Conservation (phyloP, 2,113 vertebrate genomes). For the Engystomops pustulosus region DNA sequence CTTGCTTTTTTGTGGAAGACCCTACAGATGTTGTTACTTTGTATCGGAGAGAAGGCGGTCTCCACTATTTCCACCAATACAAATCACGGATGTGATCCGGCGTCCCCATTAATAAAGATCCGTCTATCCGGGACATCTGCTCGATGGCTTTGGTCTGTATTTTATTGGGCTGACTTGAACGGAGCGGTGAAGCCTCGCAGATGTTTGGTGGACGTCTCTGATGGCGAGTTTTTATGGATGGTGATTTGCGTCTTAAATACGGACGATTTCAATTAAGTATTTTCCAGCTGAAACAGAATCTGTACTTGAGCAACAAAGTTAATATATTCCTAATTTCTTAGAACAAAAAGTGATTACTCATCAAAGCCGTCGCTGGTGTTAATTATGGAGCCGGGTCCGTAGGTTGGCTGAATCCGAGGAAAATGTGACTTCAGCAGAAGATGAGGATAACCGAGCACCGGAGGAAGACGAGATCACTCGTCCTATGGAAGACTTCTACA, state of each 20-base stretch:
- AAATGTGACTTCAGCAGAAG: background rate
- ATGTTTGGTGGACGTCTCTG: constrained; percentile 45
- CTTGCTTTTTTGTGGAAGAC: too few relatives aligned
- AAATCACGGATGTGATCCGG: constrained; percentile 10
- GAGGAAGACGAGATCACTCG: background rate
- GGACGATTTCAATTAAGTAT: constrained; percentile 47
- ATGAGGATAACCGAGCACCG: too few relatives aligned
- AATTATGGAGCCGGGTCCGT: constrained; percentile 42
- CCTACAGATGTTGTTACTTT: too few relatives aligned
- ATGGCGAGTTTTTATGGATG: constrained; percentile 55
- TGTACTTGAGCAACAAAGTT: constrained; percentile 13
- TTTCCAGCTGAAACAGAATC: background rate
- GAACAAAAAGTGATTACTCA: constrained; percentile 48
- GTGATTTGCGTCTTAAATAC: constrained; percentile 46
- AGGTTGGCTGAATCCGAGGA: constrained; percentile 6
- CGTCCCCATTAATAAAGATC: constrained; percentile 55
- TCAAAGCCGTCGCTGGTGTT: constrained; percentile 45
- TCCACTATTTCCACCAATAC: background rate
- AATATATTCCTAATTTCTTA: constrained; percentile 28
- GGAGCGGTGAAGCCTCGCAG: constrained; percentile 32
- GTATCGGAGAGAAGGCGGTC: too few relatives aligned
- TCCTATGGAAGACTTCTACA: background rate
- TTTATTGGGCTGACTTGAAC: constrained; percentile 56
- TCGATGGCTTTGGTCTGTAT: constrained; percentile 39
- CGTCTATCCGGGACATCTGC: constrained; percentile 12